These are phyloP conservation scores for Dryadula phaetusa DNA, from an alignment of 2,888 invertebrate species.

Conservation along the genomic window DNA sequence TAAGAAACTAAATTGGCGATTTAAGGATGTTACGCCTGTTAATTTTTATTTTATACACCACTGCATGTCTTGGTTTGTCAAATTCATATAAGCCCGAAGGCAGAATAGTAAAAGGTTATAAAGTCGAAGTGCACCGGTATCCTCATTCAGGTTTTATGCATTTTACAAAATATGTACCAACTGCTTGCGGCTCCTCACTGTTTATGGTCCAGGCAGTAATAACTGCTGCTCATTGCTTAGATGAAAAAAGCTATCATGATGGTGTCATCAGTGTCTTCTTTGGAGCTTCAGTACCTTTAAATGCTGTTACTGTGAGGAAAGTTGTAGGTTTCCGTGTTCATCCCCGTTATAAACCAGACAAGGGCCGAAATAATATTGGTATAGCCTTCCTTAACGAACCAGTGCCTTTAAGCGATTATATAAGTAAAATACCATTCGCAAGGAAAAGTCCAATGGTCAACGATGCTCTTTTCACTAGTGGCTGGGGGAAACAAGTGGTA, in stretches of 20 bases:
- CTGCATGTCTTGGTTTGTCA: slow-evolving; percentile 12
- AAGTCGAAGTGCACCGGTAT: slow-evolving; percentile 38
- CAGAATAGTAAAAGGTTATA: slow-evolving; percentile 41
- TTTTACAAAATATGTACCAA: slow-evolving; percentile 38
- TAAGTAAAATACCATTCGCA: slow-evolving; percentile 42
- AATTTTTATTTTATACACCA: slow-evolving; percentile 25
- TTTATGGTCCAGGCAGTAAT: slow-evolving; percentile 45
- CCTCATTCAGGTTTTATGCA: slow-evolving; percentile 45
- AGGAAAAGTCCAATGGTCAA: slow-evolving; percentile 1
- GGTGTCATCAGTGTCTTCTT: slow-evolving; percentile 43
- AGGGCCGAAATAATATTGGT: slow-evolving; percentile 36
- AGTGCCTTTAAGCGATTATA: slow-evolving; percentile 30
- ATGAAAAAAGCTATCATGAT: slow-evolving; percentile 33
- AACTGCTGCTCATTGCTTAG: slow-evolving; percentile 50
- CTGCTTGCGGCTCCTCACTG: slow-evolving; percentile 47
- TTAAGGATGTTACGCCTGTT: slow-evolving; percentile 38
- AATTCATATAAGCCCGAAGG: slow-evolving; percentile 28
- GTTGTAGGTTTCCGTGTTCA: slow-evolving; percentile 28
- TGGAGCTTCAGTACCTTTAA: slow-evolving; percentile 38
- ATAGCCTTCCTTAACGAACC: slow-evolving; percentile 35
- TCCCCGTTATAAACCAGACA: slow-evolving; percentile 25
- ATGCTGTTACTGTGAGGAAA: slow-evolving; percentile 32
- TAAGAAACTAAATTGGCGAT: slow-evolving; percentile 39
- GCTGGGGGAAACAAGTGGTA: slow-evolving; percentile 47
- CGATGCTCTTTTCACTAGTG: slow-evolving; percentile 39